Conservation (phyloP, 2,113 vertebrate genomes). For the Equus przewalskii region DNA sequence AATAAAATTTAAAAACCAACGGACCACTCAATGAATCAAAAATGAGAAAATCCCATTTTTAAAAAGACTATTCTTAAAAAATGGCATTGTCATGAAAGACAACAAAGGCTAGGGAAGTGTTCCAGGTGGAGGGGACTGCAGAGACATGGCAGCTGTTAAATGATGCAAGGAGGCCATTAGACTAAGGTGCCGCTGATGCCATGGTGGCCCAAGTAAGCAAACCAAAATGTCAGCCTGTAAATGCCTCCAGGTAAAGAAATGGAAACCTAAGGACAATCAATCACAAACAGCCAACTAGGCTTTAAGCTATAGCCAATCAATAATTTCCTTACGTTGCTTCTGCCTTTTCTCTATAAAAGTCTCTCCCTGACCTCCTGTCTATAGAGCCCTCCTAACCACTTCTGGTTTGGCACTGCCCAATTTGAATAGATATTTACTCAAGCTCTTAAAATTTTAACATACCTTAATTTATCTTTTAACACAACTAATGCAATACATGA, state of each 20-base stretch:
- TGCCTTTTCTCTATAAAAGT: background rate
- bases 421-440: background rate
- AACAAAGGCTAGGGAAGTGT: background rate
- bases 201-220: background rate
- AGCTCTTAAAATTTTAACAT: background rate
- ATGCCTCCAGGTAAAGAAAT: background rate
- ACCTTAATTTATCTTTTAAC: background rate
- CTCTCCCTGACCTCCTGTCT: background rate
- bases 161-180: background rate
- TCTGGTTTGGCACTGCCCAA: background rate
- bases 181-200: background rate
- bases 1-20: background rate
- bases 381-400: background rate
- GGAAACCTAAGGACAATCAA: background rate
- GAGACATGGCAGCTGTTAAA: background rate
- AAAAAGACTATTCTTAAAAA: background rate
- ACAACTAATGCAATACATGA: background rate
- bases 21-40: background rate
- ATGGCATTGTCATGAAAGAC: background rate
- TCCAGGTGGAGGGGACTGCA: background rate
- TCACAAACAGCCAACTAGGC: background rate
- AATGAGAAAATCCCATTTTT: background rate
- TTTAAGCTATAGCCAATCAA: background rate
- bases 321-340: background rate
- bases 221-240: background rate